phyloP scores from a whole-genome alignment of 2,113 vertebrate genomes.

The Coregonus clupeaformis region DNA sequence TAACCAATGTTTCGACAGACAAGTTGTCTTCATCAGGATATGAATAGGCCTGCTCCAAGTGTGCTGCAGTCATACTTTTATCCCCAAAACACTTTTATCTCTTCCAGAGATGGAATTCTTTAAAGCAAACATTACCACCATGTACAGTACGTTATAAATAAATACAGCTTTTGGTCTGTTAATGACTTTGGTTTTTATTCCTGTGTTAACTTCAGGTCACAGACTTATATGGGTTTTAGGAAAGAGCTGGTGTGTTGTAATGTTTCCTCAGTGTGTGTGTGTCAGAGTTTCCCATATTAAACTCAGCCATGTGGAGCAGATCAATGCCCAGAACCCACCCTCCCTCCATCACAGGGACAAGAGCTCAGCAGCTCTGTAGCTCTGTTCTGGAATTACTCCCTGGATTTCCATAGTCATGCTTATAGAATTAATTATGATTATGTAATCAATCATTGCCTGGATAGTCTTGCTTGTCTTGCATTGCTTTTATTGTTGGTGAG shows the following conservation, averaged over 20 bases:
- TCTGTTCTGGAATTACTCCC: constrained; percentile 17
- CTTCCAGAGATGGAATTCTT: neutral
- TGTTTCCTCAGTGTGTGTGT: neutral
- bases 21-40: too few species aligned
- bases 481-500: constrained; percentile 12
- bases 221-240: too few species aligned
- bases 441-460: neutral
- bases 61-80: constrained; percentile 62
- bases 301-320: constrained; percentile 32
- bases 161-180: neutral
- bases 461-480: neutral
- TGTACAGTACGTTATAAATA: neutral
- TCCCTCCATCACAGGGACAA: neutral
- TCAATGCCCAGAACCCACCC: neutral
- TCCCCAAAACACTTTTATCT: constrained; percentile 34
- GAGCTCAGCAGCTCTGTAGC: constrained; percentile 3
- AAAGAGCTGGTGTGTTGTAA: neutral
- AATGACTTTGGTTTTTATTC: neutral
- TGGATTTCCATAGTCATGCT: constrained; percentile 6
- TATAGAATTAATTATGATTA: constrained; percentile 9
- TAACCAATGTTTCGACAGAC: too few species aligned
- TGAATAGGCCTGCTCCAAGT: constrained; percentile 65
- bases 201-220: neutral
- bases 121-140: neutral
- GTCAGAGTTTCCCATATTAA: constrained; percentile 38